phyloP scores from a whole-genome alignment of 2,797 vertebrate genomes.

The Acrossocheilus wenchowensis region DNA sequence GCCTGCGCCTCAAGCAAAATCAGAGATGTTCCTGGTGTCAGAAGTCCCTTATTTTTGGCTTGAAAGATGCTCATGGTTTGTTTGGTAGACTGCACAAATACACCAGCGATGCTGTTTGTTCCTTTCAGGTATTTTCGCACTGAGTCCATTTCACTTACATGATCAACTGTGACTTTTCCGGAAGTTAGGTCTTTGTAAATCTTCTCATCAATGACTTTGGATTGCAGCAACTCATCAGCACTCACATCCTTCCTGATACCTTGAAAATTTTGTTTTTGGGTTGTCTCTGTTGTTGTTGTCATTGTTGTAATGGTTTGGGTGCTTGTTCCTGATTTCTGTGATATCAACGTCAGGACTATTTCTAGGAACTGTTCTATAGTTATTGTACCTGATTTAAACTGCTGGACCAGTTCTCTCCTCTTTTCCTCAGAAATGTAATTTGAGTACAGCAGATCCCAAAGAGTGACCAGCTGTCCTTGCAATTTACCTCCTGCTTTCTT shows the following conservation, averaged over 20 bases:
- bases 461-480: conserved; percentile 61
- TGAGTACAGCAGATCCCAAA: conserved; percentile 81
- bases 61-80: conserved; percentile 73
- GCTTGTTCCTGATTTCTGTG: conserved; percentile 33
- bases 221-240: conserved; percentile 75
- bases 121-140: conserved; percentile 85
- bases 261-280: conserved; percentile 36
- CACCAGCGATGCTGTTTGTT: conserved; percentile 82
- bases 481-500: conserved; percentile 70
- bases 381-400: conserved; percentile 67
- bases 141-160: conserved; percentile 80
- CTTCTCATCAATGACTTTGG: conserved; percentile 77
- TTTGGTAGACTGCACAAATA: conserved; percentile 72
- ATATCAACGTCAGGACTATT: conserved; percentile 68
- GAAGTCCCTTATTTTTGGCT: conserved; percentile 66
- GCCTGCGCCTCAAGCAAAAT: conserved; percentile 77
- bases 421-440: conserved; percentile 76
- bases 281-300: neutral
- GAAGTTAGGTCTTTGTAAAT: conserved; percentile 74
- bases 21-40: conserved; percentile 75
- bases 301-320: conserved; percentile 61
- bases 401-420: conserved; percentile 73
- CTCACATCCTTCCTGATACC: conserved; percentile 52
- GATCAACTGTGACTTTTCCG: conserved; percentile 80
- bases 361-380: conserved; percentile 67